Base-by-base conservation (phyloP, 2,113 vertebrate genomes). In the Lethenteron reissneri region DNA sequence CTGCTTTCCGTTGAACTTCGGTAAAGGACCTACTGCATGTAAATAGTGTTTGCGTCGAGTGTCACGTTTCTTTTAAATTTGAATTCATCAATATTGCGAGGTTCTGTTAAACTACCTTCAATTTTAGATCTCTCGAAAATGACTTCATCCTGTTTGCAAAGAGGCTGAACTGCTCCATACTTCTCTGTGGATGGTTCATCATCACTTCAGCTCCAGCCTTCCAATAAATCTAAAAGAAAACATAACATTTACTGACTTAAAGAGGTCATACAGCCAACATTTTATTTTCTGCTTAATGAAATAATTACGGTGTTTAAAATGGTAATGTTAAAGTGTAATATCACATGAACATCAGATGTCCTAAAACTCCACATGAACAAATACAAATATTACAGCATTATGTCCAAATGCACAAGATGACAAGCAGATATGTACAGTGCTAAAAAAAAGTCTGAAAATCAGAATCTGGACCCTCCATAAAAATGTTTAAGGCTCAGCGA, bases 141-240 rank as follows among this genome's bases (percentile, higher is more conserved):
- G 86, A 85, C 78, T 97, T 99, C 81, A 95, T 84, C 57, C 78
- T 80, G 73, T 94, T 87, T 17, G 85, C 83, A 76, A 96, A 86
- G 74, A 72, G 76, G 73, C 73, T 90, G 75, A 88, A 83, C 68
- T 86, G 83, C 17, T 84, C 84, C 70, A 83, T 13, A 2, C 13
- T 84, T 77, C 84, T 81, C 10, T 78, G 81, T 3, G 87, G 84
- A 76, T 83, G 85, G 76, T 89, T 83, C 71, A 83, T 85, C 9
- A 99, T 77, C 77, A 97, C 85, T 81, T 91, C 88, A 15, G 78
- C 80, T 77, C 87, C 83, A 14, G 88, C 72, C 79, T 83, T 87
- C 89, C 88, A 92, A 79, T 87, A 78, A 1, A 83, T 74, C 94
- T 97, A 9, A 75, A 3, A 11, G 10, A 69, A 56, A 70, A 71